Conservation (phyloP, 2,888 invertebrate genomes). For the Leptopterna dolabrata region DNA sequence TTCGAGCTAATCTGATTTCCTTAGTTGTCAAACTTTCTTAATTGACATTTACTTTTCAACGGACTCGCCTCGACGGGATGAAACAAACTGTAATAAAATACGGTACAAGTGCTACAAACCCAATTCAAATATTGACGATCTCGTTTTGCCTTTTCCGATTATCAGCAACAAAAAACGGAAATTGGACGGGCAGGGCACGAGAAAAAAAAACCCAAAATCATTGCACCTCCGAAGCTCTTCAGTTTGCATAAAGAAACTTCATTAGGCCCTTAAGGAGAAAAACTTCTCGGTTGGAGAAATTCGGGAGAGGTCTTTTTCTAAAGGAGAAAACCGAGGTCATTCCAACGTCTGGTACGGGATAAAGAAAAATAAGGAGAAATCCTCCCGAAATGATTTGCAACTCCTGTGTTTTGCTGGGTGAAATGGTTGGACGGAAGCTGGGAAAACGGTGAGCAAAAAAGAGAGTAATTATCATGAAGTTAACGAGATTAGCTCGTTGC, state of each 20-base stretch:
- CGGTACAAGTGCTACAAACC: not conserved
- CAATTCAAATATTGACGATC: not conserved
- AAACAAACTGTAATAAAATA: not conserved
- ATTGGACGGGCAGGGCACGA: too few relatives aligned
- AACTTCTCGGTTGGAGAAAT: too few relatives aligned
- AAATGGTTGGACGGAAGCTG: not conserved
- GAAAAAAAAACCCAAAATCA: too few relatives aligned
- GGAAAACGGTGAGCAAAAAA: not conserved
- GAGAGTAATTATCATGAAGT: slow-evolving; percentile 1
- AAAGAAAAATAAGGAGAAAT: too few relatives aligned
- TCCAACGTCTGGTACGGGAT: too few relatives aligned
- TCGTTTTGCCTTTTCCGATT: too few relatives aligned
- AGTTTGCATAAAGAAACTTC: too few relatives aligned
- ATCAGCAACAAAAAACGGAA: too few relatives aligned
- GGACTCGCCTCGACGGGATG: not conserved
- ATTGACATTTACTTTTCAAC: not conserved
- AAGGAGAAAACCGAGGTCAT: too few relatives aligned
- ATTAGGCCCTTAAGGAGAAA: too few relatives aligned
- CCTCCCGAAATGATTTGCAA: not conserved
- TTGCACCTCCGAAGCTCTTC: too few relatives aligned
- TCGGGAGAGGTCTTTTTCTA: too few relatives aligned
- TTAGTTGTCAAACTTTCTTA: not conserved
- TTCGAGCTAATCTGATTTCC: not conserved
- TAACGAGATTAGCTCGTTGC: not conserved
- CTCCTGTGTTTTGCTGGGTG: not conserved